Evolutionary conservation across 2,113 vertebrate genomes (phyloP).

Genomic region (Polypterus senegalus): DNA sequence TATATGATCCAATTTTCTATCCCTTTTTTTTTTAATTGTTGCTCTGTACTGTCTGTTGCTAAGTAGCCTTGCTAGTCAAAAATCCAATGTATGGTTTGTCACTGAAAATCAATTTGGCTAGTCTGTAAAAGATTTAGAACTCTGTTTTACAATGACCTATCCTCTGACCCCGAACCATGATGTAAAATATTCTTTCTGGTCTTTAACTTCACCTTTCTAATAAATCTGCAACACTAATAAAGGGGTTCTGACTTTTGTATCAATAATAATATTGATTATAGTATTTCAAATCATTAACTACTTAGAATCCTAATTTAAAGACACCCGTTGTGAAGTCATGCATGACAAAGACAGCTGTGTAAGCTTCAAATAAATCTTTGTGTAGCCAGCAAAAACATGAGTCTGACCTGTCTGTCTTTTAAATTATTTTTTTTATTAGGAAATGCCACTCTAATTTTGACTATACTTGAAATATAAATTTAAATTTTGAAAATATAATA

Average conservation of each 20-base stretch:
- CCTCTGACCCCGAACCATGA: conserved; percentile 55
- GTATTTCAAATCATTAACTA: conserved; percentile 53
- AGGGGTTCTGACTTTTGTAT: conserved; percentile 43
- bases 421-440: no score
- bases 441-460: no score
- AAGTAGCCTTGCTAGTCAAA: conserved; percentile 19
- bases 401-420: no score
- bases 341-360: conserved; percentile 35
- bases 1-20: no score
- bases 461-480: no score
- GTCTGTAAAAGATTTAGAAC: conserved; percentile 40
- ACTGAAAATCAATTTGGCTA: conserved; percentile 31
- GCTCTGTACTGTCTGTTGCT: background rate
- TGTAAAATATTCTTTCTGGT: conserved; percentile 55
- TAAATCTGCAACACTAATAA: conserved; percentile 47
- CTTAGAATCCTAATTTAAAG: conserved; percentile 56
- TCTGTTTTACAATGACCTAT: conserved; percentile 43
- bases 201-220: conserved; percentile 56
- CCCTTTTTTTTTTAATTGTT: no score
- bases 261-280: conserved; percentile 62
- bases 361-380: conserved; percentile 29
- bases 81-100: background rate
- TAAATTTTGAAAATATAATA: background rate
- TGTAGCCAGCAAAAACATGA: background rate
- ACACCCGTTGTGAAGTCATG: conserved; percentile 33